Evolutionary conservation across 2,797 vertebrate species (phyloP).

Genomic region (Chrysocyon brachyurus): DNA sequence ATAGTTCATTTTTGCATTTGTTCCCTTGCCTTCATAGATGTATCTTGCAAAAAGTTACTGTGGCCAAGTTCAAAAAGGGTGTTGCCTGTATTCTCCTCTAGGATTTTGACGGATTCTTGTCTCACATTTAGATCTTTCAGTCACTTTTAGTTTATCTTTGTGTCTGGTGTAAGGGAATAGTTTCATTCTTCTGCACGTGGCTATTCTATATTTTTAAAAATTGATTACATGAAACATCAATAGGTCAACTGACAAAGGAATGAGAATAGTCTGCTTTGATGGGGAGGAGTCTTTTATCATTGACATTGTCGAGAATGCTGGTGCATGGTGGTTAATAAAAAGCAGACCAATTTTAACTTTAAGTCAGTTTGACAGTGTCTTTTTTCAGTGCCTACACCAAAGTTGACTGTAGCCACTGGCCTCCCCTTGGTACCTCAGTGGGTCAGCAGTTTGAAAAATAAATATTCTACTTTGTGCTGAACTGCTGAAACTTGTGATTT

Average conservation of each 20-base stretch:
- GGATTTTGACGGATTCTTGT: too few relatives aligned
- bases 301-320: neutral
- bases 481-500: neutral
- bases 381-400: neutral
- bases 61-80: too few relatives aligned
- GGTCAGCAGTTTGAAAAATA: conserved; percentile 24
- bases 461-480: conserved; percentile 5
- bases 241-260: neutral
- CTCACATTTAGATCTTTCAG: too few relatives aligned
- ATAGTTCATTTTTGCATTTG: too few relatives aligned
- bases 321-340: neutral
- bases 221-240: neutral
- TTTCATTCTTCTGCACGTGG: too few relatives aligned
- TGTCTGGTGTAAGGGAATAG: too few relatives aligned
- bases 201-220: neutral
- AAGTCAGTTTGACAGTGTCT: neutral
- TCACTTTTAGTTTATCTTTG: too few relatives aligned
- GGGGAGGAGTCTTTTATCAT: neutral
- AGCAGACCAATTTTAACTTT: neutral
- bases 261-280: neutral
- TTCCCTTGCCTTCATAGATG: too few relatives aligned
- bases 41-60: too few relatives aligned
- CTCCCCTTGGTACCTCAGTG: neutral
- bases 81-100: too few relatives aligned
- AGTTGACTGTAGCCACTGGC: neutral